Base-by-base conservation (phyloP, 1,140 invertebrate species). In the Reticulitermes speratus region DNA sequence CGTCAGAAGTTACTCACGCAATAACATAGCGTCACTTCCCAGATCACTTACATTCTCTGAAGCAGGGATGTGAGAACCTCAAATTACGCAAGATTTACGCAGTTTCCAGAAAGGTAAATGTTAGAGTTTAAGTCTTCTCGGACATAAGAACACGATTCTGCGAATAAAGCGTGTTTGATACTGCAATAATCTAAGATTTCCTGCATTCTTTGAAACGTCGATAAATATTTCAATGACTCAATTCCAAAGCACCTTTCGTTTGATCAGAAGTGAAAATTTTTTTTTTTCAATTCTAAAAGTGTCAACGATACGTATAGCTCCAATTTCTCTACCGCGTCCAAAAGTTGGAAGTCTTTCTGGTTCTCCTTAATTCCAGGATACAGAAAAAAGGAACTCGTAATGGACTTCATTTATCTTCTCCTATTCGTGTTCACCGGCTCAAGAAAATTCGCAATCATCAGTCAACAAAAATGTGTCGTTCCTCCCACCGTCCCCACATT, bases 391-490 rank as follows among this genome's bases (percentile, higher is more conserved):
- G n/a, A 75, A 75, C 25, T 55, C 84, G 84, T 84, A 65, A 84
- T 84, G 59, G 84, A 19, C 84, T 84, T 84, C 84, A 84, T 84
- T 84, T 84, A 84, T 84, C 84, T 84, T 75, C 48, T 52, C 11
- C 48, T 55, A 84, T 84, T 84, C 84, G 84, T 84, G 84, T 65
- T 45, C 84, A 84, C 84, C 84, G 84, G 84, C 48, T 59, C 59
- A 84, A 12, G 84, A 84, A 84, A 45, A 55, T 84, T 65, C 65
- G 65, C 65, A 75, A 75, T 75, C 65, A 75, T 75, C 65, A 75
- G 65, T 75, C 65, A 75, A 75, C 65, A 75, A 75, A 65, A 75
- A 75, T 75, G 65, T 75, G 65, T 75, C 65, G 65, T 75, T 75
- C 65, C n/a, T 75, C 65, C 5, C n/a, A 75, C 25, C 7, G 25